Base-by-base conservation (phyloP, 1,140 invertebrate species). In the Campodea augens region DNA sequence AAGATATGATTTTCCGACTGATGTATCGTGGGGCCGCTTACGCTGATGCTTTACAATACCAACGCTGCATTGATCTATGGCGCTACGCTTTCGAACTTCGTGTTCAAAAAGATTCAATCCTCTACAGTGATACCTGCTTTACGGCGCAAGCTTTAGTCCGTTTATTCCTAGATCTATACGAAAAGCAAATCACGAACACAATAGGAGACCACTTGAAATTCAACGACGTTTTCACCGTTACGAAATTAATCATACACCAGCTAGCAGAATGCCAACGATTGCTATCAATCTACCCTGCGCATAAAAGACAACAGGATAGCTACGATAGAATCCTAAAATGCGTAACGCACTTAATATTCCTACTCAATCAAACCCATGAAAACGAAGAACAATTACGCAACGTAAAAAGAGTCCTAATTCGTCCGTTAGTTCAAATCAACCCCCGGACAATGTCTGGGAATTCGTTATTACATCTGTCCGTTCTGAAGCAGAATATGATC, bases 61-160 rank as follows among this genome's bases (percentile, higher is more conserved):
- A 87, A 56, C 67, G 78, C 42, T 89, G 85, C 59, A 81, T 89
- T 46, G 78, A 86, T 62, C 63, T 90, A 15, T 90, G 85, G 85
- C 66, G 69, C 46, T 74, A 82, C 60, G 78, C 80, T 23, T 64
- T 90, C 15, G 73, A 85, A 59, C 73, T 84, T 42, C 68, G 81
- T 50, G 75, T 87, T 4, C 70, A 74, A 52, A 85, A 78, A 61
- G 81, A 81, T 65, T 77, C 75, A 18, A 68, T 73, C 49, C 63
- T 74, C 38, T 75, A 66, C 53, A 67, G 59, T 50, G 82, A 89
- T 64, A 81, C 82, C 13, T 82, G 82, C 57, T 80, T 81, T 55
- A 79, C 81, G 43, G 77, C 79, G 48, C 81, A 87, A 68, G 77
- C 81, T 43, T 56, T 84, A 23, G 76, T 81, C 25, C 69, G 75